Percentiles rank a stretch among this genome's conserved stretches.
These are phyloP conservation scores for Hipparchia sbordonii DNA, from an alignment of 2,888 invertebrate species.

Conservation along the genomic window DNA sequence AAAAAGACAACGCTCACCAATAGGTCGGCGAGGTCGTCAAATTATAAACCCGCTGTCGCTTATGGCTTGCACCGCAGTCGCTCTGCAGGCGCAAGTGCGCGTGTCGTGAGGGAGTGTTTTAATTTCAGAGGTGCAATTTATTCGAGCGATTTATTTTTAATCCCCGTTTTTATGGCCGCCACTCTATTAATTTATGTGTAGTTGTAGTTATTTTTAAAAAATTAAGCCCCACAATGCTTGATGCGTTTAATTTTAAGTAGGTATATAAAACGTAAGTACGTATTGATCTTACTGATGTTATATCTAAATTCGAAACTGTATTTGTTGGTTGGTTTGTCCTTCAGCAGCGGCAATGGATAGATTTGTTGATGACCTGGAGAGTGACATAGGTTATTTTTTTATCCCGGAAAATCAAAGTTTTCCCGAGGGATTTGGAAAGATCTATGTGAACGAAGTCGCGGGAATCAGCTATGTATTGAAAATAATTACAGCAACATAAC, in stretches of 20 bases:
- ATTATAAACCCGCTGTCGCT: constrained; percentile 46
- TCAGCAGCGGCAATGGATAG: too few species aligned
- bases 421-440: too few species aligned
- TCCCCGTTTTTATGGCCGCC: constrained; percentile 80
- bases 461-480: too few species aligned
- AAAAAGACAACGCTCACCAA: neutral
- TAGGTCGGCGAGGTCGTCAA: too few species aligned
- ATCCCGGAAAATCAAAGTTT: too few species aligned
- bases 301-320: too few species aligned
- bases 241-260: constrained; percentile 40
- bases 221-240: constrained; percentile 49
- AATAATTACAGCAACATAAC: too few species aligned
- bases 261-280: constrained; percentile 29
- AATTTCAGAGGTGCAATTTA: constrained; percentile 83
- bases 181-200: constrained; percentile 79
- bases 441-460: too few species aligned
- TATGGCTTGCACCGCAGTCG: constrained; percentile 41
- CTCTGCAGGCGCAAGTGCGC: constrained; percentile 66
- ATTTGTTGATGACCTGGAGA: too few species aligned
- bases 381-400: too few species aligned
- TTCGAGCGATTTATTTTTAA: constrained; percentile 83
- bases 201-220: constrained; percentile 68
- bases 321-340: too few species aligned
- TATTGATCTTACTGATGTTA: neutral
- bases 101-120: constrained; percentile 81